These are phyloP conservation scores for Drosophila pseudoobscura DNA, from an alignment of 1,140 invertebrate genomes.

Conservation along the genomic window DNA sequence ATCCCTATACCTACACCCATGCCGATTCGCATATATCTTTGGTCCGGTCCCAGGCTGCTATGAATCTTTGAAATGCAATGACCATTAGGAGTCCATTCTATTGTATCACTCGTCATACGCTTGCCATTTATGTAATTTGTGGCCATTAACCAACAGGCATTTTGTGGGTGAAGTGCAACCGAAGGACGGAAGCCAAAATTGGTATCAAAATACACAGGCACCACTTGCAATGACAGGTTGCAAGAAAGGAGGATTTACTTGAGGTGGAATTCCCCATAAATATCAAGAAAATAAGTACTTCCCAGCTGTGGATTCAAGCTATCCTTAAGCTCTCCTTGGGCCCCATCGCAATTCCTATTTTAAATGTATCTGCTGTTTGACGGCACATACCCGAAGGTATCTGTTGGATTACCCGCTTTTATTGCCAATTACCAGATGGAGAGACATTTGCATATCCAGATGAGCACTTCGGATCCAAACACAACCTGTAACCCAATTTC, in stretches of 20 bases:
- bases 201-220: too few relatives aligned
- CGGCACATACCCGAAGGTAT: not conserved
- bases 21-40: not conserved
- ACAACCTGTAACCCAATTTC: conserved; percentile 22
- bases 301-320: too few relatives aligned
- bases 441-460: conserved; percentile 28
- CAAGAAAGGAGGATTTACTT: too few relatives aligned
- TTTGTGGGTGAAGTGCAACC: too few relatives aligned
- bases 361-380: not conserved
- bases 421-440: conserved; percentile 40
- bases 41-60: not conserved
- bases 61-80: conserved; percentile 33
- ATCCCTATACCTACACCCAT: not conserved
- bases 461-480: conserved; percentile 2
- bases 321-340: too few relatives aligned
- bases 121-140: conserved; percentile 40
- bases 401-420: conserved; percentile 18
- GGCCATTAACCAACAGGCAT: conserved; percentile 44
- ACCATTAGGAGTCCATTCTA: conserved; percentile 28
- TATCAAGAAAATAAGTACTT: too few relatives aligned
- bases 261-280: too few relatives aligned
- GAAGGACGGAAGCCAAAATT: not conserved
- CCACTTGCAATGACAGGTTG: too few relatives aligned
- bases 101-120: not conserved
- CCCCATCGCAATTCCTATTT: not conserved